Evolutionary conservation across 2,797 vertebrate species (phyloP).

Genomic region (Protonibea diacanthus): DNA sequence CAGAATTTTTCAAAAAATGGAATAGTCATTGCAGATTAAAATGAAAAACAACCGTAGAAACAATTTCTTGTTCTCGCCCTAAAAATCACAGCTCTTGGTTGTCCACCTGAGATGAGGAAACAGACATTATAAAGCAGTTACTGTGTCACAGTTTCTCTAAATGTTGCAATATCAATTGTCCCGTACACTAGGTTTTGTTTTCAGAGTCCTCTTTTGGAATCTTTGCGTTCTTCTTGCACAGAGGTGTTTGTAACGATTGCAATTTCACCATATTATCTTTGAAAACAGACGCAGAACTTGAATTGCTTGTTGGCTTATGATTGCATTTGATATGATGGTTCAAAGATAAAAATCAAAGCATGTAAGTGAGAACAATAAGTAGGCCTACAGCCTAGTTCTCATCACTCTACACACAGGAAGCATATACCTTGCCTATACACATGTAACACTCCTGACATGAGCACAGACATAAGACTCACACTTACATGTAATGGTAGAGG

Average conservation of each 20-base stretch:
- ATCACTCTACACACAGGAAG: background rate
- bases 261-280: background rate
- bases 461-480: background rate
- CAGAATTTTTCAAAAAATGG: background rate
- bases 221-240: background rate
- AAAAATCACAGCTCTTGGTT: background rate
- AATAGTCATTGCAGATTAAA: too few species aligned
- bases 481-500: background rate
- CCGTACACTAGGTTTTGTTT: background rate
- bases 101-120: background rate
- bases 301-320: background rate
- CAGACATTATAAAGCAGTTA: background rate
- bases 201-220: background rate
- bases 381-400: background rate
- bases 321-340: background rate
- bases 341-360: conserved; percentile 8
- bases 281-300: background rate
- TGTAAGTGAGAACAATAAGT: background rate
- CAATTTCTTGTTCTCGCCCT: background rate
- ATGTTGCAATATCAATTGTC: background rate
- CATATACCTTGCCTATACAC: background rate
- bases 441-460: background rate
- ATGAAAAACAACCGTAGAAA: background rate
- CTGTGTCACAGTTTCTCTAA: background rate
- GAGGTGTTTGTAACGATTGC: background rate